Conservation (phyloP, 2,113 vertebrate genomes). For the Leucopsar rothschildi region DNA sequence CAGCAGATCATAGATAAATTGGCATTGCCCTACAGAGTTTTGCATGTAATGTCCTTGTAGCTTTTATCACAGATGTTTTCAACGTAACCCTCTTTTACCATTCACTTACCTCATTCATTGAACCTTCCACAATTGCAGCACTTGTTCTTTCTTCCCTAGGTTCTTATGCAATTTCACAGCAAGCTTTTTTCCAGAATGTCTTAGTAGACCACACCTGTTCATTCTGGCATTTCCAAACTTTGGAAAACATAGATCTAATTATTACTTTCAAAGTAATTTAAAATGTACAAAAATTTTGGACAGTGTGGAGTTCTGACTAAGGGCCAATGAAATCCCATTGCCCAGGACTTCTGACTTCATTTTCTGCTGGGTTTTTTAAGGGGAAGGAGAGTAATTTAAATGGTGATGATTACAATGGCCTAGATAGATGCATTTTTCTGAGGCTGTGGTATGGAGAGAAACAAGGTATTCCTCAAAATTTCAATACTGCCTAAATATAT, state of each 20-base stretch:
- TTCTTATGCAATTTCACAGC: neutral
- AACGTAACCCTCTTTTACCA: neutral
- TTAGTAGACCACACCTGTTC: neutral
- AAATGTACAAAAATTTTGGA: neutral
- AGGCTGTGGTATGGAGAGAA: neutral
- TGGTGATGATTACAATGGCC: neutral
- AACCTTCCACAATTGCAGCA: neutral
- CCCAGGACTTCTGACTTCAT: neutral
- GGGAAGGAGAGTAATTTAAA: neutral
- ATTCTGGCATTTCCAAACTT: neutral
- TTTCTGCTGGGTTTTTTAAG: fast-evolving
- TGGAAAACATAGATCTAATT: neutral
- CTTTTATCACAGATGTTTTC: neutral
- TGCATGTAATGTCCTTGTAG: neutral
- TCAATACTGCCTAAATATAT: fast-evolving
- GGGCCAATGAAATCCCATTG: neutral
- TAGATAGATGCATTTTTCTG: neutral
- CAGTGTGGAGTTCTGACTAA: neutral
- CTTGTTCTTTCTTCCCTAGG: neutral
- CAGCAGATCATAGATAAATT: neutral
- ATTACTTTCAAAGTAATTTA: neutral
- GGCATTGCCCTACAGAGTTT: neutral
- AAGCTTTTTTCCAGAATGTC: neutral
- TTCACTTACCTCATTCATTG: neutral
- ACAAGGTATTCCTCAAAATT: neutral